A percentile compares a stretch with the other conserved stretches of the same genome.
phyloP scores from a whole-genome alignment of 2,113 vertebrate genomes.

The Gambusia holbrooki region DNA sequence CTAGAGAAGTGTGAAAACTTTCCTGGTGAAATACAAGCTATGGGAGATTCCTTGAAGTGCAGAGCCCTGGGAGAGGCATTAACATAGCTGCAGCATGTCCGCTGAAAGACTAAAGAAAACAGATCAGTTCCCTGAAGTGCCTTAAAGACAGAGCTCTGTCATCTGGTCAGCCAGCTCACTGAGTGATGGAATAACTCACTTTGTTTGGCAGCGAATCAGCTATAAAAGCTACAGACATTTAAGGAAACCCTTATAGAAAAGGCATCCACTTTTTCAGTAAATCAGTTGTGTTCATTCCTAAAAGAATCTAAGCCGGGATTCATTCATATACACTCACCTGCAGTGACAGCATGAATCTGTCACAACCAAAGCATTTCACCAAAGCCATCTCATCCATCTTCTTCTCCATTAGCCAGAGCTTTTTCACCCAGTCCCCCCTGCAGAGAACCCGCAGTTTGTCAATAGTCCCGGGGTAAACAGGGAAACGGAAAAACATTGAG shows the following conservation, averaged over 20 bases:
- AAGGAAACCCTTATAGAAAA: not conserved
- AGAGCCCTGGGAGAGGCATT: constrained; percentile 23
- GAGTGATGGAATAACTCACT: constrained; percentile 8
- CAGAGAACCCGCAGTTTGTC: constrained; percentile 47
- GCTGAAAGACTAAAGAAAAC: constrained; percentile 25
- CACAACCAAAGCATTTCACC: not conserved
- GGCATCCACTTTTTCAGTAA: not conserved
- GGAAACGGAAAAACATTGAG: constrained; percentile 73
- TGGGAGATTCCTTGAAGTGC: not conserved
- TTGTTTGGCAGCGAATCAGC: not conserved
- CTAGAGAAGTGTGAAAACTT: not conserved
- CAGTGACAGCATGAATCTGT: not conserved
- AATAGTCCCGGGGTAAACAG: constrained; percentile 51
- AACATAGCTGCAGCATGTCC: constrained; percentile 21
- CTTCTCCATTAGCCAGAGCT: constrained; percentile 46
- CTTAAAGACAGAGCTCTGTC: constrained; percentile 16
- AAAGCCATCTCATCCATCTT: constrained; percentile 57
- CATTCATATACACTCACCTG: not conserved
- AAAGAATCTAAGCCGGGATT: not conserved
- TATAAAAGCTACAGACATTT: not conserved
- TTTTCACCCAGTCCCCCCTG: constrained; percentile 62
- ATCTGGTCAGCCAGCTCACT: constrained; percentile 10
- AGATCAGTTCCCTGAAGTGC: constrained; percentile 1
- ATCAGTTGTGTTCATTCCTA: not conserved
- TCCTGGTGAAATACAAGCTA: constrained; percentile 4